These are phyloP conservation scores for Mizuhopecten yessoensis DNA, from an alignment of 1,140 invertebrate species.

Conservation along the genomic window DNA sequence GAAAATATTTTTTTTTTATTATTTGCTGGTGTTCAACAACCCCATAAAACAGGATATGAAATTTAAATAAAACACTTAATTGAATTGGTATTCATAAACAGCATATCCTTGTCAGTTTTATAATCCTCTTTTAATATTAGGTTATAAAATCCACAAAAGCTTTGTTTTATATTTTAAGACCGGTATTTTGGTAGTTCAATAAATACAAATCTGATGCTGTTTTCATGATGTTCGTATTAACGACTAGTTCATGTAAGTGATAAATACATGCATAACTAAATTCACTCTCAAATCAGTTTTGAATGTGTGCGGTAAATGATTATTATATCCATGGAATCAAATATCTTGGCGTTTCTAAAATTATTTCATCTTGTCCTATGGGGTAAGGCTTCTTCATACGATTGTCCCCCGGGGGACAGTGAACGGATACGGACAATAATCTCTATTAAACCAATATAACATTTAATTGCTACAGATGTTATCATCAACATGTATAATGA, in stretches of 20 bases:
- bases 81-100: neutral
- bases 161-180: neutral
- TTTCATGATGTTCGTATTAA: no score
- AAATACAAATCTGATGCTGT: no score
- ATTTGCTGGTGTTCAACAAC: neutral
- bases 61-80: constrained; percentile 4
- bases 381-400: no score
- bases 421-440: neutral
- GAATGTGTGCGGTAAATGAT: no score
- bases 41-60: constrained; percentile 25
- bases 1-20: neutral
- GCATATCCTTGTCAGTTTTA: neutral
- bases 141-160: neutral
- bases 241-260: no score
- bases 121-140: neutral
- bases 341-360: no score
- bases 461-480: neutral
- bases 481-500: neutral
- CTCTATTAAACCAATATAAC: constrained; percentile 5
- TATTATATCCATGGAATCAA: no score
- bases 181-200: no score
- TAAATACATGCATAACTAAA: no score
- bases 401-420: neutral
- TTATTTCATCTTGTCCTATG: no score
- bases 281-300: no score